Evolutionary conservation across 2,888 invertebrate genomes (phyloP).

Genomic region (Acleris cristana): DNA sequence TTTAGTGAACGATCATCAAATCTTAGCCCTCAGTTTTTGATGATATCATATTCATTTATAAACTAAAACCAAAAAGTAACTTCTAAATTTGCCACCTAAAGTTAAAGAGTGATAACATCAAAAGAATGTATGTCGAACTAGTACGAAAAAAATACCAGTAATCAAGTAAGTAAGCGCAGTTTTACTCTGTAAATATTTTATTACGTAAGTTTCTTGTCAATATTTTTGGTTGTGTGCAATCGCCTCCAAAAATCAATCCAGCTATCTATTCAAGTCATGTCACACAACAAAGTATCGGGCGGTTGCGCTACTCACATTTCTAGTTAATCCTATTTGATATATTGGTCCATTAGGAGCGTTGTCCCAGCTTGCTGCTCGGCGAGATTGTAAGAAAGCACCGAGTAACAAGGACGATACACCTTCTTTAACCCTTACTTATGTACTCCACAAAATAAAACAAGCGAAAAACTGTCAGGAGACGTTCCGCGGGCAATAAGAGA

Average conservation of each 20-base stretch:
- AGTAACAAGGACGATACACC: slow-evolving; percentile 58
- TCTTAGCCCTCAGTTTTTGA: too few species aligned
- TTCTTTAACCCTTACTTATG: slow-evolving; percentile 46
- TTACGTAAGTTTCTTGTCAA: too few species aligned
- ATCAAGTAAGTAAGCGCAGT: too few species aligned
- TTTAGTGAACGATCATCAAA: too few species aligned
- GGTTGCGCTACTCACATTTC: slow-evolving; percentile 72
- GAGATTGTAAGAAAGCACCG: slow-evolving; percentile 73
- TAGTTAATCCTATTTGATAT: slow-evolving; percentile 80
- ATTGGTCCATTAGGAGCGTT: slow-evolving; percentile 76
- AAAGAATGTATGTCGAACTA: too few species aligned
- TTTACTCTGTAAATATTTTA: too few species aligned
- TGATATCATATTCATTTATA: too few species aligned
- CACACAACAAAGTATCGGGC: slow-evolving; percentile 69
- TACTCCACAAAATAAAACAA: neutral
- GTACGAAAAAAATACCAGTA: too few species aligned
- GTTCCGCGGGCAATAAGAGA: neutral
- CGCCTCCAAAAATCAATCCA: slow-evolving; percentile 50
- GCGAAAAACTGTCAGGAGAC: neutral
- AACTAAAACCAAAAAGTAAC: too few species aligned
- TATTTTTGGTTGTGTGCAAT: too few species aligned
- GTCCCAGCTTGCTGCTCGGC: slow-evolving; percentile 64
- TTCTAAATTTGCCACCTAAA: too few species aligned
- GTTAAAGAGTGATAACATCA: too few species aligned
- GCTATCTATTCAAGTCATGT: slow-evolving; percentile 66